These are phyloP conservation scores for Crotalus viridis DNA, from an alignment of 2,113 vertebrate genomes.

Conservation along the genomic window DNA sequence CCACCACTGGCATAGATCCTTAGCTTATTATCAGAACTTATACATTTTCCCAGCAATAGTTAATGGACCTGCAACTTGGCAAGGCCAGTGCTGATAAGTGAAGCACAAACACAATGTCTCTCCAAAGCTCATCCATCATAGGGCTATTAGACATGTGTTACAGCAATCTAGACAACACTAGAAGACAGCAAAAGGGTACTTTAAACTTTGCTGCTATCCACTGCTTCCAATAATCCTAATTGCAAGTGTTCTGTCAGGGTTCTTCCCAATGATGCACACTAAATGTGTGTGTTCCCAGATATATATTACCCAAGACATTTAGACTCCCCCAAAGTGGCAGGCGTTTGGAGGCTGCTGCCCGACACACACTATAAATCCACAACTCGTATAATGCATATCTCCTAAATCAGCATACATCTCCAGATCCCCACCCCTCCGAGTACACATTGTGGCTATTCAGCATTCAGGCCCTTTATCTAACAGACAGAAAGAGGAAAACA, in stretches of 20 bases:
- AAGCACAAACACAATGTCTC: background rate
- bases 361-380: slow-evolving; percentile 17
- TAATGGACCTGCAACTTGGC: background rate
- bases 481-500: slow-evolving; percentile 11
- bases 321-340: background rate
- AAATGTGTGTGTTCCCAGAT: background rate
- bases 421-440: background rate
- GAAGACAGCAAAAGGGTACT: background rate
- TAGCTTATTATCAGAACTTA: background rate
- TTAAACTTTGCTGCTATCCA: background rate
- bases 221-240: background rate
- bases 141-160: background rate
- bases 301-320: background rate
- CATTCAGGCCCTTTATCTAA: background rate
- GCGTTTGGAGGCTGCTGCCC: background rate
- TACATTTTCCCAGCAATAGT: background rate
- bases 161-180: background rate
- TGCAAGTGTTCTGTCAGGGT: background rate
- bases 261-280: background rate
- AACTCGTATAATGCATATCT: slow-evolving; percentile 7
- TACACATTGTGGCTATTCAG: background rate
- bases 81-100: background rate
- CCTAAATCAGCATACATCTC: background rate
- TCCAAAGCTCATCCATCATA: background rate
- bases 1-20: background rate